These are phyloP conservation scores for Lypha dubia DNA, from an alignment of 2,888 invertebrate genomes.

Conservation along the genomic window DNA sequence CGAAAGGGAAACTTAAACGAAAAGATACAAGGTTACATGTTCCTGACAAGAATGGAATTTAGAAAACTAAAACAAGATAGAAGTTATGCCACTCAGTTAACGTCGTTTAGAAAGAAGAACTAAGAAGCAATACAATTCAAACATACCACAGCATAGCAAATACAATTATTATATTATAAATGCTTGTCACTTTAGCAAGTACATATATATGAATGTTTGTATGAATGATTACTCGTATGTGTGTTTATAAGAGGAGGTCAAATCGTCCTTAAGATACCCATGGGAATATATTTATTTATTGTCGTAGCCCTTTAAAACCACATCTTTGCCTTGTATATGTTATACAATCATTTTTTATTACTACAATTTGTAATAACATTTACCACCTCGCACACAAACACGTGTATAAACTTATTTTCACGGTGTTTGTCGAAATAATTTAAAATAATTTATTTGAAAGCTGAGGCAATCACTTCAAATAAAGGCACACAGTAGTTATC, in stretches of 20 bases:
- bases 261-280: neutral
- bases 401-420: too few species aligned
- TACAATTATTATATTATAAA: constrained; percentile 3
- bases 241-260: neutral
- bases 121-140: constrained; percentile 1
- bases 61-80: neutral
- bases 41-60: neutral
- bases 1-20: neutral
- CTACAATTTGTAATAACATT: too few species aligned
- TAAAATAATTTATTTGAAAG: too few species aligned
- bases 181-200: neutral
- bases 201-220: neutral
- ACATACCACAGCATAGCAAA: neutral
- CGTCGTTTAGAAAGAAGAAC: neutral
- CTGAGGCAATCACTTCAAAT: too few species aligned
- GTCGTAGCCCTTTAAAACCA: neutral
- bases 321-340: neutral
- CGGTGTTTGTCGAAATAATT: too few species aligned
- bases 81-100: too few species aligned
- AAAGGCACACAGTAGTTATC: too few species aligned
- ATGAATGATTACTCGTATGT: neutral
- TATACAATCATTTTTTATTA: neutral
- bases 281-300: neutral
- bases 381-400: too few species aligned
- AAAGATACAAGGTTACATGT: neutral